Evolutionary conservation across 2,797 vertebrate species (phyloP), one percentile per base, ranked within the genome.

Genomic region (Pyrocephalus nanus): DNA sequence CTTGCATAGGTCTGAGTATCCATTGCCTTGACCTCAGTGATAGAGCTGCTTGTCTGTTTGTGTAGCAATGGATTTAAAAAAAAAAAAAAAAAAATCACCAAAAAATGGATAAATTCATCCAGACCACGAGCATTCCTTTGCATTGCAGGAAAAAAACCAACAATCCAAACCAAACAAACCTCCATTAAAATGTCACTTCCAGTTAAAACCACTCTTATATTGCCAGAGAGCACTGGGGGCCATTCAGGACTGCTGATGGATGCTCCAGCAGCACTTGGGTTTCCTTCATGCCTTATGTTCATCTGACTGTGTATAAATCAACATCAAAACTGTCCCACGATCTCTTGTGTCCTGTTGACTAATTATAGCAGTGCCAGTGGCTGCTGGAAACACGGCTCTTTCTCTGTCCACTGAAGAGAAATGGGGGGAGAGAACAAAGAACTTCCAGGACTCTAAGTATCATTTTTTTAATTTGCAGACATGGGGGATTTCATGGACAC

Each of bases 401-500:
- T 81, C 57, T 86, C 40, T 74, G 30, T 54, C 17, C 8, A 5
- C 32, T 30, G 30, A 54, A 86, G 76, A 79, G n/a, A 50, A 71
- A 30, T 1, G 21, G 15, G 5, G 32, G 5, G 32, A 34, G 47
- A 36, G 10, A 26, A 26, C 36, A 42, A 42, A 67, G 60, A n/a
- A 53, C 9, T 71, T 85, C 29, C n/a, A 20, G 26, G 27, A 61
- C 47, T 71, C 42, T 80, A 18, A 86, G 15, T 82, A 10, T 91
- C 6, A 2, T 95, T 78, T 95, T 95, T 78, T 95, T 71, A 94
- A 73, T 92, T 88, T 61, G 12, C 97, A 99, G 99, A 98, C 95
- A 97, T 99, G 98, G 99, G 98, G 15, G 97, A 97, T 84, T 99
- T 99, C 96, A 60, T 96, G 32, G 97, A 96, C 11, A 89, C 96